Evolutionary conservation across 2,797 vertebrate species (phyloP).

Genomic region (Hoplostethus atlanticus): DNA sequence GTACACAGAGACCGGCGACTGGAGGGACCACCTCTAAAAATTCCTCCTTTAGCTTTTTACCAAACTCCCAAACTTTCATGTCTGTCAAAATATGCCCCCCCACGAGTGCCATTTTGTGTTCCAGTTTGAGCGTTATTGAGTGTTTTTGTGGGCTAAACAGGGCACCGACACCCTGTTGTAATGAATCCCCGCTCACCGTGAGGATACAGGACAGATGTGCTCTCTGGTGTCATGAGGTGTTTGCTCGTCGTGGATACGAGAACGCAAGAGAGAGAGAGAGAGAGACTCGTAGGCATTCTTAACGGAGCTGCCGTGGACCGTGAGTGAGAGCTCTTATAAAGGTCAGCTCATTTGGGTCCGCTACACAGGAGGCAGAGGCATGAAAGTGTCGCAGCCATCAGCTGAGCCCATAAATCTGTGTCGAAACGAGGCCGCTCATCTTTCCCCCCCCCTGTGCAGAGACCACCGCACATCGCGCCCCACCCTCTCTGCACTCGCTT

Average conservation of each 20-base stretch:
- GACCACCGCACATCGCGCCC: conserved; percentile 19
- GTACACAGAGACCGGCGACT: conserved; percentile 73
- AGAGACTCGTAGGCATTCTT: conserved; percentile 32
- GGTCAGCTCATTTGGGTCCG: conserved; percentile 75
- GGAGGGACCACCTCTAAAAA: conserved; percentile 42
- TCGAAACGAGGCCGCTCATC: conserved; percentile 67
- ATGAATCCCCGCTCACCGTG: background rate
- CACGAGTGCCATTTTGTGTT: background rate
- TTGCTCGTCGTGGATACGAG: conserved; percentile 3
- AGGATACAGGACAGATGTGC: background rate
- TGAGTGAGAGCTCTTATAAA: conserved; percentile 69
- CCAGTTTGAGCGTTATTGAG: background rate
- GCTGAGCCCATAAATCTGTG: conserved; percentile 76
- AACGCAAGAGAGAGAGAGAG: no score
- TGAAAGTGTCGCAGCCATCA: conserved; percentile 74
- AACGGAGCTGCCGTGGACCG: conserved; percentile 48
- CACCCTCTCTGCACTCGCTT: conserved; percentile 3
- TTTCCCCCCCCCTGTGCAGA: conserved; percentile 27
- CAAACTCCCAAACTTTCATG: conserved; percentile 18
- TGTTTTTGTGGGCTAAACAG: background rate
- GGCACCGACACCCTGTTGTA: background rate
- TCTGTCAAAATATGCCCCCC: background rate
- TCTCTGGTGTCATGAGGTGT: conserved; percentile 1
- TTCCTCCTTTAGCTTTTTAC: conserved; percentile 18
- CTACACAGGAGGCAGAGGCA: conserved; percentile 67